These are phyloP conservation scores for Caranx melampygus DNA, from an alignment of 2,113 vertebrate species.

Conservation along the genomic window DNA sequence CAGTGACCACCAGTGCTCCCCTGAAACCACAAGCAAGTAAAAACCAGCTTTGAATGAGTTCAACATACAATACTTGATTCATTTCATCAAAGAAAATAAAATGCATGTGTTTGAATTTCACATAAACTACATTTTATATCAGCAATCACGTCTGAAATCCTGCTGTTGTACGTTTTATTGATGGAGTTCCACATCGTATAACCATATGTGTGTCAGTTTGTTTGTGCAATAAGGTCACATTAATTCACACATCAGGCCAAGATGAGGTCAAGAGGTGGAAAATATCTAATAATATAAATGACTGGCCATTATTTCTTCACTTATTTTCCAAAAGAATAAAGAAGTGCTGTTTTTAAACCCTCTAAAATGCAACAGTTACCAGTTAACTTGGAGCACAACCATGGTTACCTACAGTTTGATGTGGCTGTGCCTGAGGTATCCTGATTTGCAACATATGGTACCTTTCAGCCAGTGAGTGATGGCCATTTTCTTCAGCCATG, in stretches of 20 bases:
- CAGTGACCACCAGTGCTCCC: constrained; percentile 85
- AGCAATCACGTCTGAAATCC: too few species aligned
- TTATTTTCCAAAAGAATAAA: background rate
- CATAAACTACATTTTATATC: too few species aligned
- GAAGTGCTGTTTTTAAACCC: background rate
- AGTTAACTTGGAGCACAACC: too few species aligned
- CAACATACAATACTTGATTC: background rate
- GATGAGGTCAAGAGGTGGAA: background rate
- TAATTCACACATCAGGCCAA: background rate
- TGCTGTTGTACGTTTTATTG: too few species aligned
- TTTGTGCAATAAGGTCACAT: background rate
- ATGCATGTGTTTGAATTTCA: too few species aligned
- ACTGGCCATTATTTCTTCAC: background rate
- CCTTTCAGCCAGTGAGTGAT: too few species aligned
- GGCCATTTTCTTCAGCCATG: background rate
- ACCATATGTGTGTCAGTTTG: too few species aligned
- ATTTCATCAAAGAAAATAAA: too few species aligned
- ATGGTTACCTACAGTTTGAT: too few species aligned
- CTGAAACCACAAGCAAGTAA: constrained; percentile 76
- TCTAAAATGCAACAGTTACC: too few species aligned
- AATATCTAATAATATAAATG: background rate
- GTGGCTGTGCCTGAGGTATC: too few species aligned
- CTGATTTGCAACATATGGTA: background rate
- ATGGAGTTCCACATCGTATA: too few species aligned
- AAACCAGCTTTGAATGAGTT: constrained; percentile 1